Base-by-base conservation (phyloP, 1,140 invertebrate species). In the Neoseiulus cucumeris region DNA sequence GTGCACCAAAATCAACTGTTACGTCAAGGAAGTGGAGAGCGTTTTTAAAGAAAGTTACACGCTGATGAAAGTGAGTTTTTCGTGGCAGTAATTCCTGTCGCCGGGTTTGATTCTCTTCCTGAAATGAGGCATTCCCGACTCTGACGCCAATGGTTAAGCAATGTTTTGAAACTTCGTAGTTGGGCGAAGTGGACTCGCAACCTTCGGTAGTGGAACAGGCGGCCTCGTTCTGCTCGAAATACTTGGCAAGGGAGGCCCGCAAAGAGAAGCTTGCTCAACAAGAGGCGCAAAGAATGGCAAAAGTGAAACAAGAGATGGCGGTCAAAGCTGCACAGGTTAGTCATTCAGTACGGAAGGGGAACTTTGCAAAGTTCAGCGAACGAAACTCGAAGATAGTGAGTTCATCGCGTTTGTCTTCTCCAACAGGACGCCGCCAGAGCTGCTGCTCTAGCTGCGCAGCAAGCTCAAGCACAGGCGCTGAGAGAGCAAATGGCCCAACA, bases 11-110 rank as follows among this genome's bases (percentile, higher is more conserved):
- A 59, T 25, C 22, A 33, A 33, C 5, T 29, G 51, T 20, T 59
- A 59, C 22, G 12, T 59, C 14, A 59, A 59, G 51, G 51, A 59
- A 59, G 33, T 59, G 1, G 51, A 59, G 51, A 33, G 25, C 33
- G 51, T 59, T 33, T 59, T 59, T 20, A 59, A 25, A 59, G 51
- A 59, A 25, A 59, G 51, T 20, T 59, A 59, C 9, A 59, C 51
- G 14, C 22, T 59, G 22, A 29, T 59, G 14, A 59, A 59, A 20
- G 51, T 59, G 33, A 17, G 51, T 39, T 39, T n/a, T n/a, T n/a
- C n/a, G n/a, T n/a, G n/a, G n/a, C n/a, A n/a, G n/a, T n/a, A n/a
- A n/a, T n/a, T n/a, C n/a, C n/a, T n/a, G n/a, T n/a, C n/a, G n/a
- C n/a, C n/a, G n/a, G n/a, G 9, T 39, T 9, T 39, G 33, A 39